Conservation (phyloP, 1,140 invertebrate species). For the Brachionus sp. region DNA sequence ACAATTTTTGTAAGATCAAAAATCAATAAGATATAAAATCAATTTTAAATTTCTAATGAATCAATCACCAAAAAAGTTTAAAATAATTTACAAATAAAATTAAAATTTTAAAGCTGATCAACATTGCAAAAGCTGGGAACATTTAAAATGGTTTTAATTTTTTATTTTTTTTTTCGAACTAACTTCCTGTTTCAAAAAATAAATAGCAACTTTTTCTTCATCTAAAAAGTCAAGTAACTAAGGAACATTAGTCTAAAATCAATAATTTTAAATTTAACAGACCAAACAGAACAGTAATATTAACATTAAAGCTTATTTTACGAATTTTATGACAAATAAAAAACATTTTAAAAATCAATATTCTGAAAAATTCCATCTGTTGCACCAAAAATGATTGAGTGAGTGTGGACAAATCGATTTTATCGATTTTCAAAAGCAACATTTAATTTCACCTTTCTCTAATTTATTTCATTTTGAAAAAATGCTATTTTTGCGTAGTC, state of each 20-base stretch:
- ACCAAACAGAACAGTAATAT: neutral
- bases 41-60: too few relatives aligned
- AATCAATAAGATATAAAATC: too few relatives aligned
- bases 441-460: neutral
- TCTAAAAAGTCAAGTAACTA: too few relatives aligned
- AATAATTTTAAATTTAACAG: neutral
- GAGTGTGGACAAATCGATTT: neutral
- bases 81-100: too few relatives aligned
- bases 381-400: neutral
- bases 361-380: neutral
- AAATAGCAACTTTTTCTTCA: too few relatives aligned
- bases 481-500: slow-evolving; percentile 11
- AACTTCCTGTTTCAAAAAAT: too few relatives aligned
- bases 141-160: too few relatives aligned
- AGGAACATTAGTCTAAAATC: neutral
- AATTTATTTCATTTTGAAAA: neutral
- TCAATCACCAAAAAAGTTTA: too few relatives aligned
- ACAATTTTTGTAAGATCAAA: too few relatives aligned
- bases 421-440: neutral
- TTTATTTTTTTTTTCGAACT: too few relatives aligned
- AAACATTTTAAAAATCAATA: neutral
- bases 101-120: too few relatives aligned
- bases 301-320: neutral
- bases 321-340: neutral
- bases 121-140: too few relatives aligned